Conservation (phyloP, 2,113 vertebrate genomes). For the Sylvicapra grimmia region DNA sequence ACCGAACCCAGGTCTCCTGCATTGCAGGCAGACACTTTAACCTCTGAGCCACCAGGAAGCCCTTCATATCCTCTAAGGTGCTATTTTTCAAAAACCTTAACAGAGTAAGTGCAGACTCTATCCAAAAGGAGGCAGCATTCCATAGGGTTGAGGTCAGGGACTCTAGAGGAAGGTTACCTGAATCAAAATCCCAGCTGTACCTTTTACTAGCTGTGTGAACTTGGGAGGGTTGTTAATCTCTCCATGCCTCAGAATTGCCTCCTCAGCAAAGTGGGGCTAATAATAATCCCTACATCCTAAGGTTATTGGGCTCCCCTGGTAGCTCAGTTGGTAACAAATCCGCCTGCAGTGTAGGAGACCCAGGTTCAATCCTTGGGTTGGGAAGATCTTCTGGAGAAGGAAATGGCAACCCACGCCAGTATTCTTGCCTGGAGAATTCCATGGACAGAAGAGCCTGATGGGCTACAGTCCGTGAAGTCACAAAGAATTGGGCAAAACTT, state of each 20-base stretch:
- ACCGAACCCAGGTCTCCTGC: too few relatives aligned
- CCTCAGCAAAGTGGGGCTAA: background rate
- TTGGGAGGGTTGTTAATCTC: background rate
- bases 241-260: background rate
- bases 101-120: background rate
- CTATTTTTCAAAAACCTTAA: background rate
- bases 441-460: background rate
- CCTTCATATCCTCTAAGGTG: background rate
- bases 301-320: background rate
- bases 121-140: background rate
- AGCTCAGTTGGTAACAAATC: background rate
- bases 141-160: background rate
- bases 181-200: background rate
- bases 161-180: background rate
- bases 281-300: background rate
- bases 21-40: too few relatives aligned
- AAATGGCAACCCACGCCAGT: background rate
- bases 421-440: background rate
- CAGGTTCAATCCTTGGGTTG: background rate
- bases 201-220: background rate
- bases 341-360: background rate
- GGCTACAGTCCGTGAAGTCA: background rate
- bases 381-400: background rate
- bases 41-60: background rate
- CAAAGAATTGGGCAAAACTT: background rate